Evolutionary conservation across 1,140 invertebrate species (phyloP).

Genomic region (Colletes gigas): DNA sequence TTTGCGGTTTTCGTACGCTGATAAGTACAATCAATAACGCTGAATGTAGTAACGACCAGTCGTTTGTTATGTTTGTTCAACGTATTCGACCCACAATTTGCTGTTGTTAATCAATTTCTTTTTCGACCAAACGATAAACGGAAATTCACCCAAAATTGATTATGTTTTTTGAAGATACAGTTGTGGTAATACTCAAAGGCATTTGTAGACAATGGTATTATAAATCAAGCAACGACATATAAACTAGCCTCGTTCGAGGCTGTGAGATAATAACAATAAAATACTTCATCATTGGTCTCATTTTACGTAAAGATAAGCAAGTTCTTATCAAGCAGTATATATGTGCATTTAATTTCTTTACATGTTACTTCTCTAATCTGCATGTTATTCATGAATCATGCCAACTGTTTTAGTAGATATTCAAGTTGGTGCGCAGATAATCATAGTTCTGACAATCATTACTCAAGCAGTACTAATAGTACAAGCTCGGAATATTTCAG

Average conservation of each 20-base stretch:
- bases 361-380: background rate
- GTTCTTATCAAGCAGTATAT: constrained; percentile 2
- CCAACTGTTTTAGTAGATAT: background rate
- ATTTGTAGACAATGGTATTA: background rate
- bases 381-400: background rate
- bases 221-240: constrained; percentile 3
- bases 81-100: too few species aligned
- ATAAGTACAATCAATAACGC: too few species aligned
- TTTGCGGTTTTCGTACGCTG: too few species aligned
- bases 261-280: background rate
- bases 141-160: too few species aligned
- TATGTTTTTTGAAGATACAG: too few species aligned
- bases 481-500: too few species aligned
- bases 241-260: constrained; percentile 6
- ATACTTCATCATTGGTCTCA: constrained; percentile 5
- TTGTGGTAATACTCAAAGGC: background rate
- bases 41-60: too few species aligned
- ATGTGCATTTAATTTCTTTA: constrained; percentile 1
- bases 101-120: too few species aligned
- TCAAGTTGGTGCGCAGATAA: background rate
- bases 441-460: background rate
- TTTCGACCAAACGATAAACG: background rate
- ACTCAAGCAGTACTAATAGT: too few species aligned
- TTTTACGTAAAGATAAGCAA: constrained; percentile 33
- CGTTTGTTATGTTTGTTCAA: too few species aligned